Evolutionary conservation across 2,888 invertebrate species (phyloP), one percentile per base, ranked within the genome.

Genomic region (Harpalus rufipes): DNA sequence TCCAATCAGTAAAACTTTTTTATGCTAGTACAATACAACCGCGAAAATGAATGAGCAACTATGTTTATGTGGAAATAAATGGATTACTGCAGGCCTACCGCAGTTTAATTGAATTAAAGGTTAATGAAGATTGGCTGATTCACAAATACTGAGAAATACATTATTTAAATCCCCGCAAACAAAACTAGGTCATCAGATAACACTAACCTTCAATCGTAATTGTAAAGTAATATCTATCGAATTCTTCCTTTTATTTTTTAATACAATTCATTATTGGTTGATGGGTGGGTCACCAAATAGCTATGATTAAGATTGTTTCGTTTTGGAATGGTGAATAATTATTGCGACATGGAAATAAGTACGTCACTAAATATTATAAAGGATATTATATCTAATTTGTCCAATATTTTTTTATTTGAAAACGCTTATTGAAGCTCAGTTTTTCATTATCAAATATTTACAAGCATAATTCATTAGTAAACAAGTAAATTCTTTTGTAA

Each of bases 31-130:
- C 6, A 25, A 25, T 2, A 25, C 32, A 2, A 4, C 32, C 32
- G 32, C 5, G 5, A 32, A 32, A 4, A 21, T 21, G 21, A 32
- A 32, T 32, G 32, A 32, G 12, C 44, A 0, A 51, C 12, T 51
- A 51, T 12, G 44, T 10, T 51, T 4, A 32, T 32, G 6, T 44
- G 44, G 6, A 12, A 32, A 0, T 68, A 68, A 68, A 39, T 68
- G 39, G 68, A 68, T 68, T 68, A 68, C 4, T 68, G 39, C 14
- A 12, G 68, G 8, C 21, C 12, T 39, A 32, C 39, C 39, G 32
- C 68, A 68, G 68, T n/a, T 39, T 68, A 39, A 68, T 68, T 7
- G 68, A 68, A 68, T 68, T 68, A 68, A 68, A 68, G 39, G 39
- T 14, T 63, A 25, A 21, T 39, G 68, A 68, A 39, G 39, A 68